phyloP scores from a whole-genome alignment of 35 echinoderm and acorn worm genomes.

The Lytechinus variegatus region DNA sequence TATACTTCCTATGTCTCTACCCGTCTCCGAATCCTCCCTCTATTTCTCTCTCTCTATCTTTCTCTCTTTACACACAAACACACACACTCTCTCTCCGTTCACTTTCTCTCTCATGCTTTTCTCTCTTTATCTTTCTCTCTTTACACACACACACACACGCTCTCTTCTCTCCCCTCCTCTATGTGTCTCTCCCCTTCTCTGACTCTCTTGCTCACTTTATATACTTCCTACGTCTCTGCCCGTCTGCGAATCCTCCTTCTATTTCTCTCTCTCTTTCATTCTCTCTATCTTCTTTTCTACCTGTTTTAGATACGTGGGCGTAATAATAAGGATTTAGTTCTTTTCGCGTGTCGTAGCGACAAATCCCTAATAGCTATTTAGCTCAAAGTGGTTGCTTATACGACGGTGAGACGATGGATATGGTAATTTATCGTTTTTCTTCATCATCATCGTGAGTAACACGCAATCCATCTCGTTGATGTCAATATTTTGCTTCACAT shows the following conservation, averaged over 20 bases:
- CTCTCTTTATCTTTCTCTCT: too few relatives aligned
- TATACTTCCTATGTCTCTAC: too few relatives aligned
- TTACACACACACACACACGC: too few relatives aligned
- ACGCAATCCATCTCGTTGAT: neutral
- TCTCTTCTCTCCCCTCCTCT: too few relatives aligned
- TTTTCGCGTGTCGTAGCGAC: slow-evolving; percentile 16
- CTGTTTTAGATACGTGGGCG: neutral
- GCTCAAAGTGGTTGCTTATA: slow-evolving; percentile 13
- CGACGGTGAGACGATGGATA: neutral
- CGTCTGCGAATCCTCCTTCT: neutral
- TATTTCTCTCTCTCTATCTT: neutral
- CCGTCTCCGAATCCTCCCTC: too few relatives aligned
- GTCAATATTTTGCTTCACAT: neutral
- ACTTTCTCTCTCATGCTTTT: too few relatives aligned
- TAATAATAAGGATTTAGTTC: neutral
- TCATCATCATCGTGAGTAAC: neutral
- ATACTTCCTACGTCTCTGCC: too few relatives aligned
- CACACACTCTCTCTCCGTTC: too few relatives aligned
- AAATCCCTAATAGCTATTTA: slow-evolving; percentile 20
- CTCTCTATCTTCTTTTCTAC: neutral
- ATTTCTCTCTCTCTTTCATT: neutral
- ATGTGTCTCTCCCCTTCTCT: too few relatives aligned
- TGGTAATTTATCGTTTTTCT: neutral
- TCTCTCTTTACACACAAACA: too few relatives aligned
- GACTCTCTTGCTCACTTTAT: too few relatives aligned